A percentile compares a stretch with the other conserved stretches of the same genome.
phyloP scores from a whole-genome alignment of 2,888 invertebrate species.

The Drosophila borborema region DNA sequence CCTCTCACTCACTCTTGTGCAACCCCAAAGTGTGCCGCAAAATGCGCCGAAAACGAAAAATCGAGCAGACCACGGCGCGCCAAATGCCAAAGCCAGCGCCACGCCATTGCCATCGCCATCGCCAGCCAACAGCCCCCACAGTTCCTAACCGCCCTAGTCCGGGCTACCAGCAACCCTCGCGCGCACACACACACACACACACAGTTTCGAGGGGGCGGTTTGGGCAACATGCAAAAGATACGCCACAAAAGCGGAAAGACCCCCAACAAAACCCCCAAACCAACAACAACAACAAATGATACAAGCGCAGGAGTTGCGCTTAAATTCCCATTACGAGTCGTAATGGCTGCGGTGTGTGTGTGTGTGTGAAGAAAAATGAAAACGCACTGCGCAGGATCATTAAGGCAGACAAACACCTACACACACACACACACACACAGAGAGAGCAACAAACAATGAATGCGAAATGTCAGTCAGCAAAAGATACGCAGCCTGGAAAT shows the following conservation, averaged over 20 bases:
- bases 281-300: conserved; percentile 38
- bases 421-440: conserved; percentile 29
- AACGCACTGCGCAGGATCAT: conserved; percentile 83
- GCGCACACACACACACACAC: conserved; percentile 9
- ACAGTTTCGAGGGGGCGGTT: conserved; percentile 11
- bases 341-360: conserved; percentile 75
- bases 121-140: conserved; percentile 3
- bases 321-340: conserved; percentile 82
- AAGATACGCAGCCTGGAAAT: conserved; percentile 65
- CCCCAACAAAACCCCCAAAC: conserved; percentile 32
- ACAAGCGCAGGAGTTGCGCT: conserved; percentile 67
- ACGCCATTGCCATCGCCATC: background rate
- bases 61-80: conserved; percentile 57
- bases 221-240: conserved; percentile 76
- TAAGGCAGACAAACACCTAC: conserved; percentile 62
- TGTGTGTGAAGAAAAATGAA: conserved; percentile 66
- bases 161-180: conserved; percentile 43
- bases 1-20: background rate
- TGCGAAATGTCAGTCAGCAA: conserved; percentile 72
- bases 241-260: conserved; percentile 75
- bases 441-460: conserved; percentile 53
- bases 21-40: conserved; percentile 52
- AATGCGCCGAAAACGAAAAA: conserved; percentile 60
- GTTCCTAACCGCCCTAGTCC: background rate
- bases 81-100: conserved; percentile 43